Evolutionary conservation across 2,113 vertebrate genomes (phyloP), one percentile per base, ranked within the genome.

Genomic region (Sigmodon hispidus): DNA sequence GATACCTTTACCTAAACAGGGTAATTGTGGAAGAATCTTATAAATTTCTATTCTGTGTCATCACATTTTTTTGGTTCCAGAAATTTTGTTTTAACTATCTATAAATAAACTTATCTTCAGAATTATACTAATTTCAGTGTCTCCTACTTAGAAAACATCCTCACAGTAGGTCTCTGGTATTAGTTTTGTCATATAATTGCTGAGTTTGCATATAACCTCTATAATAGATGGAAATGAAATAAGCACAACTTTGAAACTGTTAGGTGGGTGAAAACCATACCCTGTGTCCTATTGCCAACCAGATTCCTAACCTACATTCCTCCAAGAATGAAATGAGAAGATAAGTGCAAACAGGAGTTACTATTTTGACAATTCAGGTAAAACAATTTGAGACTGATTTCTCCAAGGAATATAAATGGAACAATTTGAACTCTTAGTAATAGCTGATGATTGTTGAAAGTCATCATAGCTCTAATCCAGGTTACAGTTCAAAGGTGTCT

Each of bases 91-190:
- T 81, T 24, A 43, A 72, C 48, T 87, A 2, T 89, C 79, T 29
- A 8, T 48, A 88, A 89, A 94, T 73, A 92, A 89, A 67, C 4
- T 34, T 34, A 13, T 84, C 55, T 84, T 91, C 83, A 80, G 75
- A 50, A 89, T 63, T 48, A 43, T 29, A 12, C 4, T 73, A 59
- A 69, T 55, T 70, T 88, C 3, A 57, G 4, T 45, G 40, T 15
- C 6, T n/a, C 61, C 22, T 52, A 75, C 81, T 4, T n/a, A n/a
- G n/a, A n/a, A 21, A 22, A 17, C 21, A 65, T 65, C 29, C 63
- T 31, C 29, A 26, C 26, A 31, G 8, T 65, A 31, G 31, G 29
- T 65, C 63, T 65, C 24, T 65, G n/a, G 26, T 12, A 88, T 90
- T 87, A 52, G 1, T 2, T 77, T 80, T 8, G 7, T 52, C 11